Base-by-base conservation (phyloP, 1,140 invertebrate species). In the Anoplolepis gracilipes region DNA sequence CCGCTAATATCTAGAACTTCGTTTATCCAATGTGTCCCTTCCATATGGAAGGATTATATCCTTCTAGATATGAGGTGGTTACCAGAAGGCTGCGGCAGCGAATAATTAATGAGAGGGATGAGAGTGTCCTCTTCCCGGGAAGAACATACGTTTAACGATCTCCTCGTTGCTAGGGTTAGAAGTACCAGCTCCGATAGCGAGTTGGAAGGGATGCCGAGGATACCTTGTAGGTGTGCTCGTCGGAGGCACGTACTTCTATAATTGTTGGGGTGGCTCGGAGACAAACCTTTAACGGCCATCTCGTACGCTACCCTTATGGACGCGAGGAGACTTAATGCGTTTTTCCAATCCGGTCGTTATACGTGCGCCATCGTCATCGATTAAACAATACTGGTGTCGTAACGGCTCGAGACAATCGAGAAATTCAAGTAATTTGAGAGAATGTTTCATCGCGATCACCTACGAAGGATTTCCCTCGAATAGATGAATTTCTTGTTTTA, bases 71-170 rank as follows among this genome's bases (percentile, higher is more conserved):
- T 46, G n/a, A 49, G 30, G 46, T 67, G 36, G 16, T 53, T 75
- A 55, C 53, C 28, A 49, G 36, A 67, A 89, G 69, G 85, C 75
- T 88, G 78, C 61, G 69, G 42, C 55, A 59, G 85, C 84, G 92
- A 93, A 93, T 94, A 94, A 94, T 94, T 93, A 93, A 94, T 90
- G 92, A 92, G 85, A 87, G 79, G 46, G 84, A 87, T 79, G 90
- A 88, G 90, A 91, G 90, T 88, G 85, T 91, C 73, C 89, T 88
- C 89, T 89, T 87, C 67, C 53, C 61, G 76, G 65, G 76, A 86
- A 82, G 67, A 92, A 92, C 90, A 91, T 92, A 92, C 91, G 90
- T 93, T 93, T 92, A 92, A 92, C 90, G 92, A 93, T 88, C 87
- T 88, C 16, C 64, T 87, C 62, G 33, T 76, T 19, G 72, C 61